Conservation (phyloP, 2,113 vertebrate genomes). For the Gadus chalcogrammus region DNA sequence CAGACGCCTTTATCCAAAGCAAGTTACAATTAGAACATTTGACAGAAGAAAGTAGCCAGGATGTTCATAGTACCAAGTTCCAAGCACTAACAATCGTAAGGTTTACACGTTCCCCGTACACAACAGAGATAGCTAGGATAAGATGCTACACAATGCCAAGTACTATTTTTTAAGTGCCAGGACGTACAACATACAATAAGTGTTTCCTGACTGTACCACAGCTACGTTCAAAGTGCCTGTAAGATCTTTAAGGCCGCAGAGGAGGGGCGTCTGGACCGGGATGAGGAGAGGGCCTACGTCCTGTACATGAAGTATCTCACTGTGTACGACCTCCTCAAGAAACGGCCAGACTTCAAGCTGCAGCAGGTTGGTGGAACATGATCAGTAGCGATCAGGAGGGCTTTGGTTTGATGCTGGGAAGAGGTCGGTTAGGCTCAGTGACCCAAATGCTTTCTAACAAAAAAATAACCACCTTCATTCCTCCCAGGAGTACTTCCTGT, state of each 20-base stretch:
- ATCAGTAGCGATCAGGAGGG: background rate
- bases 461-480: background rate
- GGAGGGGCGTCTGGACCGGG: slow-evolving; percentile 88
- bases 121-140: background rate
- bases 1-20: too few relatives aligned
- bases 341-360: slow-evolving; percentile 91
- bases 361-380: slow-evolving; percentile 80
- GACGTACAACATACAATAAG: background rate
- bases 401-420: too few relatives aligned
- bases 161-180: too few relatives aligned
- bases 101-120: background rate
- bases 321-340: slow-evolving; percentile 92
- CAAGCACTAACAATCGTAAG: too few relatives aligned
- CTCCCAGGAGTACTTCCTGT: slow-evolving; percentile 84
- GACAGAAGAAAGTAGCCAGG: too few relatives aligned
- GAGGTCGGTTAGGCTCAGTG: too few relatives aligned
- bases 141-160: too few relatives aligned
- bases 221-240: slow-evolving; percentile 91
- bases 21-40: too few relatives aligned
- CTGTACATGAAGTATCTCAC: slow-evolving; percentile 96
- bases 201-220: slow-evolving; percentile 54
- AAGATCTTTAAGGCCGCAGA: slow-evolving; percentile 96
- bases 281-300: slow-evolving; percentile 96
- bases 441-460: background rate
- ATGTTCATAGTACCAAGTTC: too few relatives aligned